Base-by-base conservation (phyloP, 1,140 invertebrate genomes). In the Drosophila guanche region DNA sequence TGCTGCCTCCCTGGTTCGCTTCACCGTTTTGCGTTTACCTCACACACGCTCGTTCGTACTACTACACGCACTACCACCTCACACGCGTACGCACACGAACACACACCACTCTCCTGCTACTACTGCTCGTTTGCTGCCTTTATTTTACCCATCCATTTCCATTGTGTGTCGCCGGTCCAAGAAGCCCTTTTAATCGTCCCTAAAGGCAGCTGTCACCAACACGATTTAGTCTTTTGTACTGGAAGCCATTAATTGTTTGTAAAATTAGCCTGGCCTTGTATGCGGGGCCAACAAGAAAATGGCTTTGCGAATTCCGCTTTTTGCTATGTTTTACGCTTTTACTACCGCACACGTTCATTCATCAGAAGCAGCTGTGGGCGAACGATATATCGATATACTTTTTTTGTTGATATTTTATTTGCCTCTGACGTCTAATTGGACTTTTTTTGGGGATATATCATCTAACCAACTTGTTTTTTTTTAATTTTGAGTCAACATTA, bases 291-390 rank as follows among this genome's bases (percentile, higher is more conserved):
- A 33, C 56, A 68, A 37, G 53, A 51, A 53, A 43, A 50, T 51
- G 47, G 47, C 60, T 81, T 79, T 79, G 65, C 66, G 20, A 69
- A 68, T 55, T 69, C 20, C 33, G 68, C 67, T 67, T 62, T 65
- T 72, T 73, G 54, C 78, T 61, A 58, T 80, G 65, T 76, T 80
- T 85, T 76, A 79, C 76, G 73, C 71, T 72, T 85, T 72, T 66
- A 71, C 74, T 84, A 76, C 58, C 42, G 23, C 69, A 59, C 71
- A 72, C 57, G 78, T 85, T 85, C 79, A 84, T 84, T 84, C 79
- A 83, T 81, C 52, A 69, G 57, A 67, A 77, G 79, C 73, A 76
- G 73, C 66, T 81, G 78, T 76, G 59, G 69, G 22, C 41, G 23
- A 43, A 48, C 51, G 46, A 29, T 59, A 4, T 45, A 58, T 42